phyloP scores from a whole-genome alignment of 2,113 vertebrate species.

The Microcebus ravelobensis region DNA sequence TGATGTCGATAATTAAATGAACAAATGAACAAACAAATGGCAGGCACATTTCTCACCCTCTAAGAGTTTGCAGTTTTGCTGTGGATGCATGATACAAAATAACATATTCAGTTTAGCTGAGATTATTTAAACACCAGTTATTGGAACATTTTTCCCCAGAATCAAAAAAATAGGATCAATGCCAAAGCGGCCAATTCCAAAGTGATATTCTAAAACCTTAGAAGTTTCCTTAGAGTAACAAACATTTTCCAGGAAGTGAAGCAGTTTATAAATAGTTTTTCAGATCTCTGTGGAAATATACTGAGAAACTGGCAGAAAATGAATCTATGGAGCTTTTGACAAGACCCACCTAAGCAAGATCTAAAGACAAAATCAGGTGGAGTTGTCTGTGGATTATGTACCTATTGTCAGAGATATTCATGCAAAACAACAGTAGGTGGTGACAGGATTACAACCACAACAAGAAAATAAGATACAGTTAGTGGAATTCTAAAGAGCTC shows the following conservation, averaged over 20 bases:
- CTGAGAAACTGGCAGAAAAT: constrained; percentile 53
- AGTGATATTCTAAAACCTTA: constrained; percentile 59
- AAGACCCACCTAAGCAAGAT: neutral
- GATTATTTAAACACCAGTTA: constrained; percentile 37
- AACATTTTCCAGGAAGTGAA: constrained; percentile 75
- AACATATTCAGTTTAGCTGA: constrained; percentile 29
- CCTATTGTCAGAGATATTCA: neutral
- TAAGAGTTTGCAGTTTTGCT: constrained; percentile 9
- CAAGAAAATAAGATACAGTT: neutral
- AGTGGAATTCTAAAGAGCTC: constrained; percentile 20
- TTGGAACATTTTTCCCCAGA: neutral
- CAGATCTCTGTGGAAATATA: constrained; percentile 64
- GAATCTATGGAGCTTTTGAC: constrained; percentile 32
- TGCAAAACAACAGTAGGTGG: neutral
- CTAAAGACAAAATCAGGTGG: neutral
- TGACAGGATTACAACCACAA: neutral
- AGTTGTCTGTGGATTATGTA: neutral
- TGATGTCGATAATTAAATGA: neutral
- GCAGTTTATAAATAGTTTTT: constrained; percentile 74
- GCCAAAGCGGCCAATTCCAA: constrained; percentile 35
- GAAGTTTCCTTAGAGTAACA: constrained; percentile 63
- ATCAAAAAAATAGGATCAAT: neutral
- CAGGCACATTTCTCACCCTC: neutral
- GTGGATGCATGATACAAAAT: neutral
- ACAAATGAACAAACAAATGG: neutral